Evolutionary conservation across 92 coral and sea anemone species (phyloP).

Genomic region (Phenganax stokvisi): DNA sequence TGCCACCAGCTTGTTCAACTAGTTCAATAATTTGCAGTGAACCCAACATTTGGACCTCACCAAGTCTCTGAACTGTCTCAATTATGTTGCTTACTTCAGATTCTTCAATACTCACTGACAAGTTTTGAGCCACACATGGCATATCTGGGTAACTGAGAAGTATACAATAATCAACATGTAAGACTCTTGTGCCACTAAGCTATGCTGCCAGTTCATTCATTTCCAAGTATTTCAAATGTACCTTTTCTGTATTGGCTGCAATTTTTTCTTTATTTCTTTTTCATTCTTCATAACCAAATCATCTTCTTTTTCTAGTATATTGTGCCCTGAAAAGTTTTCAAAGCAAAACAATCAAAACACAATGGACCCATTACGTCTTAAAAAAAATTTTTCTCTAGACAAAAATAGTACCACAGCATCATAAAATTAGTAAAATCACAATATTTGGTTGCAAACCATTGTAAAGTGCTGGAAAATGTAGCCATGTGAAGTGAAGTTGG

Average conservation of each 20-base stretch:
- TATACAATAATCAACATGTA: not conserved
- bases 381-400: no score
- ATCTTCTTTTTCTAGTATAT: conserved; percentile 30
- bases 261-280: conserved; percentile 27
- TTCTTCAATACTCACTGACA: conserved; percentile 81
- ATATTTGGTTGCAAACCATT: no score
- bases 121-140: conserved; percentile 90
- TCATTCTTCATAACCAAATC: conserved; percentile 30
- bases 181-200: not conserved
- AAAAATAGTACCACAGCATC: no score
- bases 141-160: conserved; percentile 66
- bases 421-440: no score
- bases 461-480: no score
- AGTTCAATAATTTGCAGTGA: conserved; percentile 81
- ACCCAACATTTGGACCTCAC: conserved; percentile 92
- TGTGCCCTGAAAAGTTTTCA: not conserved
- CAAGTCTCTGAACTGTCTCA: conserved; percentile 63
- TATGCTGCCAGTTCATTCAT: not conserved
- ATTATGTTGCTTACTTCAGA: conserved; percentile 57
- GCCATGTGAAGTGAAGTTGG: no score
- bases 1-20: conserved; percentile 86
- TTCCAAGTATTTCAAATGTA: not conserved
- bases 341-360: not conserved
- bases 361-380: no score
- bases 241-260: conserved; percentile 31